Base-by-base conservation (phyloP, 2,888 invertebrate species). In the Dicranocentrus wangi region DNA sequence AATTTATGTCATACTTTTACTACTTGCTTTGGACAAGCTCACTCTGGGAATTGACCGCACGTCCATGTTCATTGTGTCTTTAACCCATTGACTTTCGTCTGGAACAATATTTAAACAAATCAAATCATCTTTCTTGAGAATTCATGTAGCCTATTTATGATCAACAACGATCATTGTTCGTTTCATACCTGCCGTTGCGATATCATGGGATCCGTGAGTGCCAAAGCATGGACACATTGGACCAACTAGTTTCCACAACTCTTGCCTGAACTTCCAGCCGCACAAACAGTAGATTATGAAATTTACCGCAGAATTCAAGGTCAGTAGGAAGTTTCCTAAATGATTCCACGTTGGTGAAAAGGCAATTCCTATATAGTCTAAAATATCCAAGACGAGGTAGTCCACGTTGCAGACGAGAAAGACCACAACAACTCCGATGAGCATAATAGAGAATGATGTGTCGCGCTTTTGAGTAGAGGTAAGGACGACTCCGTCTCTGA, bases 231-330 rank as follows among this genome's bases (percentile, higher is more conserved):
- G 75, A 23, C 39, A 70, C 3, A 70, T 13, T n/a, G 42, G 28
- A 7, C 65, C 58, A 13, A 71, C 68, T 28, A 82, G n/a, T n/a
- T 66, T 71, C 23, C 72, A 58, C 53, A 85, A 77, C 58, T 85
- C 84, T 39, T 83, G 81, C 15, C 84, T 32, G 42, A 85, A 84
- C 72, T 84, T 85, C 60, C 79, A 71, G 17, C 84, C 84, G 58
- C 83, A 85, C 0, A 72, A 76, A 23, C 84, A 84, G 66, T 85
- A 85, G 66, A 85, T 83, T 13, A 85, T n/a, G 51, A 85, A 85
- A 58, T 85, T 85, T 0, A 83, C 79, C 8, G 83, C 82, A n/a
- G 85, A 85, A 61, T 85, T 85, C 2, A 85, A 28, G 1, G 85
- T 85, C 2, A 85, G 83, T 7, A 85, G 76, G 63, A 86, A 86